phyloP scores from a whole-genome alignment of 1,140 invertebrate genomes.

The Tribolium madens region DNA sequence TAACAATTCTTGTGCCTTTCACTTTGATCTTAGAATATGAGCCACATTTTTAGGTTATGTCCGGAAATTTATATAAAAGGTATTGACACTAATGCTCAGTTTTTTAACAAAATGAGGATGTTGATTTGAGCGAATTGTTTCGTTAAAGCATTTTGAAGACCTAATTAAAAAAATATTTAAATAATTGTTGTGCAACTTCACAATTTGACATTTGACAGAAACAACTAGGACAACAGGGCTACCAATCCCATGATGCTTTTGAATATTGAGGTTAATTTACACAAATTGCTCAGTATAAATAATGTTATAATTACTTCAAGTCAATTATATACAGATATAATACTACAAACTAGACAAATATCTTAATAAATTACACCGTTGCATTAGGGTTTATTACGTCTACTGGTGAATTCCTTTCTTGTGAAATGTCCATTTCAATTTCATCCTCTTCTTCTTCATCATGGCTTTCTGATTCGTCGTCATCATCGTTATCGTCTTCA shows the following conservation, averaged over 20 bases:
- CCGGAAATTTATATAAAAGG: conserved; percentile 6
- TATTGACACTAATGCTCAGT: background rate
- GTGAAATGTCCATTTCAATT: conserved; percentile 64
- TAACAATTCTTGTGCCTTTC: conserved; percentile 1
- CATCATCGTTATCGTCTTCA: conserved; percentile 66
- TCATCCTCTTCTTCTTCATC: conserved; percentile 67
- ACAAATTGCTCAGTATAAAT: background rate
- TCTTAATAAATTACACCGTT: background rate
- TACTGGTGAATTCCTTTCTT: conserved; percentile 60
- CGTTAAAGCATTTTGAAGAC: background rate
- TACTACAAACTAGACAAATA: background rate
- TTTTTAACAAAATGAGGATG: background rate
- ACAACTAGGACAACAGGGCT: background rate
- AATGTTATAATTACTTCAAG: no score
- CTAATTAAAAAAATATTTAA: conserved; percentile 17
- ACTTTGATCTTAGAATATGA: background rate
- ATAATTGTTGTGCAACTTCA: conserved; percentile 7
- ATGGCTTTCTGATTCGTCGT: conserved; percentile 65
- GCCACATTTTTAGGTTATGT: conserved; percentile 1
- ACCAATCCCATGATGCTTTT: conserved; percentile 2
- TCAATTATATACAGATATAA: no score
- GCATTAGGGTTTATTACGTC: conserved; percentile 36
- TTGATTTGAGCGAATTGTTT: background rate
- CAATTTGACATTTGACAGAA: background rate
- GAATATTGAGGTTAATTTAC: background rate